Evolutionary conservation across 2,113 vertebrate genomes (phyloP).

Genomic region (Carlito syrichta): DNA sequence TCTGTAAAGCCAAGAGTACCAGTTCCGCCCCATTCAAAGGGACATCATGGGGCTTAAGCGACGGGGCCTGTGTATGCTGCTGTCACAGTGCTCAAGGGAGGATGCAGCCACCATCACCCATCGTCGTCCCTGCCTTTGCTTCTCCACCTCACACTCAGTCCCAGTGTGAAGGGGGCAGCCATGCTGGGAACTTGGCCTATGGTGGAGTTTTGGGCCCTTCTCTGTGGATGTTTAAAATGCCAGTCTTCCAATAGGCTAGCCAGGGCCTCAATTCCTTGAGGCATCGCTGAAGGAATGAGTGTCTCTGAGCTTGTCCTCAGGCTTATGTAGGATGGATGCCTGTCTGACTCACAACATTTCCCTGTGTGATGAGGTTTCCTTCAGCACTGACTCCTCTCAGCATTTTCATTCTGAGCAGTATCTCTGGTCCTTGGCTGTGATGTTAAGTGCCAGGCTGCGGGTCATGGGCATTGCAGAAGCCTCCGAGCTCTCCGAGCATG

Average conservation of each 20-base stretch:
- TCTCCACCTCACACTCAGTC: rapidly evolving
- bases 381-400: rapidly evolving
- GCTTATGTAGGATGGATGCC: background rate
- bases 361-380: rapidly evolving
- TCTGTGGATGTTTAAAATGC: background rate
- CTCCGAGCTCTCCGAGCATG: background rate
- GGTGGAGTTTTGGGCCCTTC: background rate
- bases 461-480: rapidly evolving
- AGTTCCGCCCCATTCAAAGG: rapidly evolving
- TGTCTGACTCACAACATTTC: rapidly evolving
- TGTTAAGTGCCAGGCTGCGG: rapidly evolving
- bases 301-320: rapidly evolving
- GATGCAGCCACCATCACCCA: rapidly evolving
- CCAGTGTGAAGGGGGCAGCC: background rate
- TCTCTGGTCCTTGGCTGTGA: background rate
- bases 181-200: background rate
- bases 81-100: rapidly evolving
- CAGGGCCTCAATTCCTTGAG: rapidly evolving
- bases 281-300: rapidly evolving
- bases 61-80: rapidly evolving
- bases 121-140: rapidly evolving
- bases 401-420: rapidly evolving
- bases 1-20: rapidly evolving
- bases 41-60: rapidly evolving
- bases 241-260: rapidly evolving